A percentile compares a stretch with the other conserved stretches of the same genome.
These are phyloP conservation scores for Cantharis rustica DNA, from an alignment of 2,888 invertebrate species.

Conservation along the genomic window DNA sequence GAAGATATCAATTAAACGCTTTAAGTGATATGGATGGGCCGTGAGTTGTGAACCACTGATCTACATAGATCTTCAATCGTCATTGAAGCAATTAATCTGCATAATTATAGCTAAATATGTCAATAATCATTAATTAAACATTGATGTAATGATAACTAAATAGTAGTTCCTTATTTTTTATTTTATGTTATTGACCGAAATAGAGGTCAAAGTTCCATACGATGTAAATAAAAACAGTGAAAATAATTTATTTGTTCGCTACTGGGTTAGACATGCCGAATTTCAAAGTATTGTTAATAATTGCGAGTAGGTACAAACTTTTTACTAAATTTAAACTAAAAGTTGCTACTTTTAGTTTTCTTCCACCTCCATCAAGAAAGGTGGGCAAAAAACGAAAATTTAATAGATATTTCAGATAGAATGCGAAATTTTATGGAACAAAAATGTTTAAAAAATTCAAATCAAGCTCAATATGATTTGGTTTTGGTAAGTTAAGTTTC, in stretches of 20 bases:
- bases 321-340: neutral
- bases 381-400: neutral
- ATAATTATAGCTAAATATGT: neutral
- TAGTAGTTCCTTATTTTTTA: neutral
- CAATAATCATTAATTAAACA: neutral
- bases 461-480: neutral
- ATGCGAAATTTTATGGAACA: neutral
- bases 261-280: neutral
- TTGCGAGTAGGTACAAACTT: neutral
- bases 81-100: neutral
- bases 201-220: neutral
- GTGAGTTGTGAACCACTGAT: too few species aligned
- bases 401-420: neutral
- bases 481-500: neutral
- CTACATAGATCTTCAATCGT: neutral
- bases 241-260: neutral
- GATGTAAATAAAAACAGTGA: neutral
- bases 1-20: too few species aligned
- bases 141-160: neutral
- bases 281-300: neutral
- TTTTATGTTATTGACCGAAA: neutral
- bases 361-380: neutral
- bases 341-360: neutral
- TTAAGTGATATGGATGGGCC: too few species aligned
- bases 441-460: conserved; percentile 1